A percentile compares a stretch with the other conserved stretches of the same genome.
Conservation (phyloP, 1,140 invertebrate species). For the Bombus confusus region DNA sequence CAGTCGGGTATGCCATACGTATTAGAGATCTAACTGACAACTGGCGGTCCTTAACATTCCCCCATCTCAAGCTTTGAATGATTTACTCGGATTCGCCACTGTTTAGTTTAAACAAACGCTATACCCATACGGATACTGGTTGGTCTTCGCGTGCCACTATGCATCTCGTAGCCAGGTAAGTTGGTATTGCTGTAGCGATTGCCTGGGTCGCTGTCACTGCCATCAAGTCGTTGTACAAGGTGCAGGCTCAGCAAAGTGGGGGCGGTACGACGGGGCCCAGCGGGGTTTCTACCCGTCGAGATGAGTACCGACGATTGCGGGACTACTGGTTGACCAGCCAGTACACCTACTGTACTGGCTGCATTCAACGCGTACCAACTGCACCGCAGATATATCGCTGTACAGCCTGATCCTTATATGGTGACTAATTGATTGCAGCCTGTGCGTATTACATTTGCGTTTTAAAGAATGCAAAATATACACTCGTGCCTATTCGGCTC, state of each 20-base stretch:
- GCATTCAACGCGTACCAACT: conserved; percentile 33
- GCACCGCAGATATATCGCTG: conserved; percentile 40
- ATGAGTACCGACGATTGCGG: conserved; percentile 76
- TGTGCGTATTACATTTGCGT: conserved; percentile 39
- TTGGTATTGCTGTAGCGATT: conserved; percentile 18
- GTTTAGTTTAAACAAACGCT: conserved; percentile 68
- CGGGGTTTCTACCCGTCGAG: conserved; percentile 74
- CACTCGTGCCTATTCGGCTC: not conserved
- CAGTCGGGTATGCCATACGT: conserved; percentile 61
- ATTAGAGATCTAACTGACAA: conserved; percentile 58
- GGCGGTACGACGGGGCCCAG: conserved; percentile 65
- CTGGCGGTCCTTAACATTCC: conserved; percentile 49
- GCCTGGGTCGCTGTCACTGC: conserved; percentile 60
- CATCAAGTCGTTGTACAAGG: conserved; percentile 57
- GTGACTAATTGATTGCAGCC: conserved; percentile 50
- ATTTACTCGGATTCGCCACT: conserved; percentile 71
- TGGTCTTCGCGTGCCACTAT: conserved; percentile 52
- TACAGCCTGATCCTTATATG: conserved; percentile 49
- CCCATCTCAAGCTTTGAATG: conserved; percentile 54
- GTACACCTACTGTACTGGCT: conserved; percentile 45
- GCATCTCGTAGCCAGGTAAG: conserved; percentile 17
- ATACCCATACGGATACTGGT: conserved; percentile 42
- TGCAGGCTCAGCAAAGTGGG: conserved; percentile 51
- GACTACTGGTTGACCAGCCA: conserved; percentile 60
- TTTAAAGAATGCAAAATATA: conserved; percentile 11